Evolutionary conservation across 2,113 vertebrate species (phyloP).

Genomic region (Columba janthina): DNA sequence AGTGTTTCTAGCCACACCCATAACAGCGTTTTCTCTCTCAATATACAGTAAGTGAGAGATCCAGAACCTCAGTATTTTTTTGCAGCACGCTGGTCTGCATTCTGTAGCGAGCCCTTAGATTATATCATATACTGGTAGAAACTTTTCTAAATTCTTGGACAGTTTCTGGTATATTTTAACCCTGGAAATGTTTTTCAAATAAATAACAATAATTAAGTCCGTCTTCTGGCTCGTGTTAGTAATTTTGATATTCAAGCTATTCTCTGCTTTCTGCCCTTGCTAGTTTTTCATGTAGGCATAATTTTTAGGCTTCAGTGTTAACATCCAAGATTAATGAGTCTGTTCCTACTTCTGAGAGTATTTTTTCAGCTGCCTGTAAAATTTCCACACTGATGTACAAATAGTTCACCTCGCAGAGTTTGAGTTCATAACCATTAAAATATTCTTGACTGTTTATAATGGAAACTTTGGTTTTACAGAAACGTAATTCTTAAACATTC

Average conservation of each 20-base stretch:
- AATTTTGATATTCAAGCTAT: background rate
- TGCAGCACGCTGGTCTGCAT: background rate
- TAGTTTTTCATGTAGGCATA: background rate
- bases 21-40: background rate
- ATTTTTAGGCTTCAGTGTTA: background rate
- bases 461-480: background rate
- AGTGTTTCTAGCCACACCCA: background rate
- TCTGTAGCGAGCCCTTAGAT: background rate
- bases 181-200: background rate
- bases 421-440: background rate
- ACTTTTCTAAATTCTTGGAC: background rate
- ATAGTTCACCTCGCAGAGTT: background rate
- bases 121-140: background rate
- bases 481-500: background rate
- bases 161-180: background rate
- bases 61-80: background rate
- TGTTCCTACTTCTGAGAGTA: background rate
- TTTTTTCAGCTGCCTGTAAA: slow-evolving; percentile 38
- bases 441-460: background rate
- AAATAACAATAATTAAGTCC: background rate
- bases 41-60: background rate
- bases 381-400: background rate
- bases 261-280: background rate
- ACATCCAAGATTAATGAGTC: background rate
- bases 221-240: background rate